A percentile compares a stretch with the other conserved stretches of the same genome.
Conservation (phyloP, 2,113 vertebrate species). For the Alethe diademata region DNA sequence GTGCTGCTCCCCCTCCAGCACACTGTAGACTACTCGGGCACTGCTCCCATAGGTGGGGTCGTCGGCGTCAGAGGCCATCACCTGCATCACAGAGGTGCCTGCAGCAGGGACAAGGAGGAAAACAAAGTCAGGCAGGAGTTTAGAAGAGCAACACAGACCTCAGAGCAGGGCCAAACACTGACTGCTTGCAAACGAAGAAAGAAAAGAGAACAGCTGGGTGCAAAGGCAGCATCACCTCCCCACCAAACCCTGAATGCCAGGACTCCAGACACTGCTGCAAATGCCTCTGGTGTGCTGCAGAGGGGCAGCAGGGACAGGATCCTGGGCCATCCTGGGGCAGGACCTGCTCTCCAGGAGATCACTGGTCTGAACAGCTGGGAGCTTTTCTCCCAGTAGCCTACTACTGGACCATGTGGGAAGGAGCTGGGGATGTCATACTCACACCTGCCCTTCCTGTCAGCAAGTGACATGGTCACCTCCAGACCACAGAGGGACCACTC, state of each 20-base stretch:
- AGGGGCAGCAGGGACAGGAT: neutral
- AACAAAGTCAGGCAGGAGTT: neutral
- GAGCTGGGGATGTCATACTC: neutral
- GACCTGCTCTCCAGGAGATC: neutral
- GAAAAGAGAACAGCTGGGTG: neutral
- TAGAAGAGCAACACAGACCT: neutral
- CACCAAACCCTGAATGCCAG: neutral
- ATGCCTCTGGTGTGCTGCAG: neutral
- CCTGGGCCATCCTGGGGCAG: neutral
- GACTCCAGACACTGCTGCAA: neutral
- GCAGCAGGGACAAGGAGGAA: constrained; percentile 17
- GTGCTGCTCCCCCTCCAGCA: constrained; percentile 92
- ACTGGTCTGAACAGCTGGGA: neutral
- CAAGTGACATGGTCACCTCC: neutral
- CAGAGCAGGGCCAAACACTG: neutral
- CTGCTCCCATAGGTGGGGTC: constrained; percentile 96
- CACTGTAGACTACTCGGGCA: constrained; percentile 91
- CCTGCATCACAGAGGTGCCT: constrained; percentile 98
- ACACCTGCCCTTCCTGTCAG: neutral
- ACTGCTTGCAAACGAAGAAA: neutral
- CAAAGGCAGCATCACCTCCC: neutral
- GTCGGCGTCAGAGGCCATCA: constrained; percentile 93
- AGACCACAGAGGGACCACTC: neutral
- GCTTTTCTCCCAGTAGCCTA: neutral
- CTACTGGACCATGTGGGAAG: neutral